These are phyloP conservation scores for Melospiza georgiana DNA, from an alignment of 2,113 vertebrate species.

Conservation along the genomic window DNA sequence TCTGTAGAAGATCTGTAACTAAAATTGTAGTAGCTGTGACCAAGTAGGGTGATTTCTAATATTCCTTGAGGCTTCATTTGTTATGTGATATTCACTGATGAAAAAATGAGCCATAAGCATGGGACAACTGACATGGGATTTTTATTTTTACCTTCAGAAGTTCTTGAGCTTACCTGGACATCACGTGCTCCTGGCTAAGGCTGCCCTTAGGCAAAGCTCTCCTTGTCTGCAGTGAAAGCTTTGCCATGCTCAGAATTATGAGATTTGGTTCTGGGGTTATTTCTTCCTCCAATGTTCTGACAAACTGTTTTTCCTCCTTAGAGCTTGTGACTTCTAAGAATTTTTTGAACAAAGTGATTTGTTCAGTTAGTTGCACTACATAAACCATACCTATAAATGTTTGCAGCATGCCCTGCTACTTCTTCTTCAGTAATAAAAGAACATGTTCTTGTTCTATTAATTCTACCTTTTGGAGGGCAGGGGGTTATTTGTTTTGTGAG, in stretches of 20 bases:
- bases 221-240: neutral
- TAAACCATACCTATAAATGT: slow-evolving; percentile 27
- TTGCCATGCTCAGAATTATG: neutral
- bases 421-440: slow-evolving; percentile 49
- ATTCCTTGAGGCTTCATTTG: neutral
- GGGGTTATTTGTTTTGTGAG: slow-evolving; percentile 4
- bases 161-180: neutral
- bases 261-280: neutral
- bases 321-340: slow-evolving; percentile 3
- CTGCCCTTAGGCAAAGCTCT: neutral
- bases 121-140: neutral
- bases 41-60: neutral
- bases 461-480: slow-evolving; percentile 43
- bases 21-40: neutral
- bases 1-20: neutral
- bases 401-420: neutral
- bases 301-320: neutral
- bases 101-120: neutral
- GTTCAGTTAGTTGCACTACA: neutral
- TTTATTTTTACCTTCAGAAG: neutral
- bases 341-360: neutral
- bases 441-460: slow-evolving; percentile 39
- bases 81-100: neutral
- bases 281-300: neutral
- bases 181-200: neutral